These are phyloP conservation scores for Saguinus imperator DNA, from an alignment of 2,113 vertebrate species.

Conservation along the genomic window DNA sequence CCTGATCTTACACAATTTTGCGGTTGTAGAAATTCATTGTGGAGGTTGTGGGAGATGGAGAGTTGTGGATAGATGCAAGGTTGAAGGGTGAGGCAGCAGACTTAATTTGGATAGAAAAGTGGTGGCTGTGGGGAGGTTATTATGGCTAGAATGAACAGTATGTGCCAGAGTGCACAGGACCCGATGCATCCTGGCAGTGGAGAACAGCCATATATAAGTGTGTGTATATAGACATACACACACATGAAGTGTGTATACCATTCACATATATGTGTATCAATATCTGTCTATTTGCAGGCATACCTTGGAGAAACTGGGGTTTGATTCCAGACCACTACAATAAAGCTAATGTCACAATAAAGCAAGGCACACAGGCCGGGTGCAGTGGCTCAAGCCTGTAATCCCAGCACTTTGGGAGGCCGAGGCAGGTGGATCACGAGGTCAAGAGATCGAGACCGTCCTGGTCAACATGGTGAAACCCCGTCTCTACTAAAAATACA, in stretches of 20 bases:
- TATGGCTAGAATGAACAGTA: background rate
- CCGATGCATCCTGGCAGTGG: too few species aligned
- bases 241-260: background rate
- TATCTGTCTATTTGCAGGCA: background rate
- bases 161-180: background rate
- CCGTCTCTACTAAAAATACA: too few species aligned
- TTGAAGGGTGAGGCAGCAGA: background rate
- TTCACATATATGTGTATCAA: background rate
- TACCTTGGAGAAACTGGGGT: background rate
- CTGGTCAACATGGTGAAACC: too few species aligned
- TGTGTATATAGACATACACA: background rate
- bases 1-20: background rate
- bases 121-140: background rate
- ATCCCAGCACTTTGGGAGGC: too few species aligned
- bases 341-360: background rate
- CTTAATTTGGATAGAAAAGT: background rate
- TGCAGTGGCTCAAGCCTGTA: too few species aligned
- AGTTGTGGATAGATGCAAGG: background rate
- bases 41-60: background rate
- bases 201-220: background rate
- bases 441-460: too few species aligned
- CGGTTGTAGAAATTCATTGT: background rate
- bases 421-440: too few species aligned
- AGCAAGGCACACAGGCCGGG: too few species aligned
- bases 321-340: background rate